Evolutionary conservation across 2,888 invertebrate species (phyloP), one percentile per base, ranked within the genome.

Genomic region (Mallateleia sp.): DNA sequence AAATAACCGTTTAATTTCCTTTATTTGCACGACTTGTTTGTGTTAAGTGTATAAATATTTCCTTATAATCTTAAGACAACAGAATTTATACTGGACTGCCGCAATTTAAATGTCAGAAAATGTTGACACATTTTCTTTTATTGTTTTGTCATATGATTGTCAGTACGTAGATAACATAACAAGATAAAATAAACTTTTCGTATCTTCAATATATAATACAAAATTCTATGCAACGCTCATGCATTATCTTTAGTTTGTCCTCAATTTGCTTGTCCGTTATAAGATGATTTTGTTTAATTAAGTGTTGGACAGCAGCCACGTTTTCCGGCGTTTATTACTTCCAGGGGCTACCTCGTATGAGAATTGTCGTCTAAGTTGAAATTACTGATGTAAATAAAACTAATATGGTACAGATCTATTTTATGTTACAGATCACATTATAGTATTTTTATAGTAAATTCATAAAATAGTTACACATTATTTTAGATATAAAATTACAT

Each of bases 201-300:
- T 45, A 71, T 64, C 20, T 64, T 69, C 18, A 83, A 54, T 77
- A 47, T 64, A 64, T 64, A 50, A 66, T 82, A 67, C 54, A 60
- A 84, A 72, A 78, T 71, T 84, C 25, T 74, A 84, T 74, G 72
- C 67, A 78, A 78, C 72, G 67, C 84, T 54, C 32, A 67, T 18
- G 67, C 58, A 85, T 85, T 85, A 85, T 85, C 84, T 79, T 85
- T 85, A 85, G 79, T 79, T 74, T 60, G 79, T 71, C 79, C 84
- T 79, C 79, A 85, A 85, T 85, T 79, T 85, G 79, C 79, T 85
- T 74, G 74, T 67, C 67, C 79, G 79, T 85, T 85, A 79, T 85
- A 74, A 67, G 79, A 85, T 85, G 67, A 85, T 79, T 85, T 85
- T 85, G 84, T 85, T 85, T 85, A 85, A 85, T 85, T 85, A 85